Conservation (phyloP, 1,140 invertebrate genomes). For the Dendroctonus valens region DNA sequence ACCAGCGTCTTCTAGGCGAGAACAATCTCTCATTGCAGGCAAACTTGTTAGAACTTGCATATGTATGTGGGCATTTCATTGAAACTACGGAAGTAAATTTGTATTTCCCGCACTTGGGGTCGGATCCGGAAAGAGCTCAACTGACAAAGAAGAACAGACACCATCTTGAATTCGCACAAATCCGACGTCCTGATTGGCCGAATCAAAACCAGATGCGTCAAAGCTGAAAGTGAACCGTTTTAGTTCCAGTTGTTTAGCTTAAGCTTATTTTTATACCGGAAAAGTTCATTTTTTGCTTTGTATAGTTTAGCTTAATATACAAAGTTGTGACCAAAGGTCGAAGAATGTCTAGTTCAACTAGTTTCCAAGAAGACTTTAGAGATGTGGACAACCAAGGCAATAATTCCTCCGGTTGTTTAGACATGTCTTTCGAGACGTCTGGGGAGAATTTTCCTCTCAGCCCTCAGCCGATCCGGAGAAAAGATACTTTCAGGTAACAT, state of each 20-base stretch:
- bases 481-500: conserved; percentile 5
- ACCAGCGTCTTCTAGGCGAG: not conserved
- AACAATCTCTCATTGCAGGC: not conserved
- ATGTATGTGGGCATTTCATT: not conserved
- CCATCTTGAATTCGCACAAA: conserved; percentile 7
- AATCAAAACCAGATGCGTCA: conserved; percentile 40
- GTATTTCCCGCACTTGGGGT: not conserved
- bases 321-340: not conserved
- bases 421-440: conserved; percentile 46
- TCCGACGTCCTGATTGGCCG: conserved; percentile 30
- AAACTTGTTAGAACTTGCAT: too few relatives aligned
- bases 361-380: conserved; percentile 30
- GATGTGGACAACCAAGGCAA: conserved; percentile 38
- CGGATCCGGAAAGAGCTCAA: not conserved
- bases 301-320: too few relatives aligned
- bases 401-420: conserved; percentile 44
- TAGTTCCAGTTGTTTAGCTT: conserved; percentile 8
- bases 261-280: conserved; percentile 34
- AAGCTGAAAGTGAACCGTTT: conserved; percentile 38
- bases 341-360: conserved; percentile 32
- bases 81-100: not conserved
- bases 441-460: conserved; percentile 31
- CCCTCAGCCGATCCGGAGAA: conserved; percentile 31
- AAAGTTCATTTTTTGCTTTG: conserved; percentile 12
- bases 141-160: conserved; percentile 13